phyloP scores from a whole-genome alignment of 1,140 invertebrate genomes.

The Papilio glaucus region DNA sequence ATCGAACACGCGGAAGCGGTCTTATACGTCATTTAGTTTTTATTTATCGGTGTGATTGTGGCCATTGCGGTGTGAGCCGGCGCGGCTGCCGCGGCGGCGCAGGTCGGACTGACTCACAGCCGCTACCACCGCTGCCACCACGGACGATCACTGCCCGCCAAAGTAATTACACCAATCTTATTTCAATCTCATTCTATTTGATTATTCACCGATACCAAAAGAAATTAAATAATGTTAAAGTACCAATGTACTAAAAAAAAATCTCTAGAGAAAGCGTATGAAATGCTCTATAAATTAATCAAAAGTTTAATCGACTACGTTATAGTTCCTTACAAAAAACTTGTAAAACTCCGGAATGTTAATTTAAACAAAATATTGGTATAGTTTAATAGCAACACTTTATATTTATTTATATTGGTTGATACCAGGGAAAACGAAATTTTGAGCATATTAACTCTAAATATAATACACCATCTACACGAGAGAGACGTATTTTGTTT shows the following conservation, averaged over 20 bases:
- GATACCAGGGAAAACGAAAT: not conserved
- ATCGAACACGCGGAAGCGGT: constrained; percentile 48
- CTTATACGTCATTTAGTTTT: constrained; percentile 51
- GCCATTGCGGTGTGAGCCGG: constrained; percentile 55
- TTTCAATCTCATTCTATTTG: constrained; percentile 75
- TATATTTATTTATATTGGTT: not conserved
- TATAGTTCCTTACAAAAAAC: not conserved
- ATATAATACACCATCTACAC: not conserved
- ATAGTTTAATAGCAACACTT: not conserved
- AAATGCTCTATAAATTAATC: too few species aligned
- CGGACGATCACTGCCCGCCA: constrained; percentile 39
- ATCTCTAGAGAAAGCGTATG: constrained; percentile 62
- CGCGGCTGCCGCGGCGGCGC: constrained; percentile 64
- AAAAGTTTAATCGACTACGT: too few species aligned
- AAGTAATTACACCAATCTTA: constrained; percentile 66
- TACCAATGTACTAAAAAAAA: constrained; percentile 56
- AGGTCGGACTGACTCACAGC: constrained; percentile 57
- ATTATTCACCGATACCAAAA: constrained; percentile 63
- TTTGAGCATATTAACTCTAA: too few species aligned
- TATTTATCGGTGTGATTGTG: constrained; percentile 49
- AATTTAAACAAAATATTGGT: not conserved
- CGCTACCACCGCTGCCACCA: constrained; percentile 44
- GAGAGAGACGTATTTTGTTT: not conserved
- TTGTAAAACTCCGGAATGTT: not conserved
- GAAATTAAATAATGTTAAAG: constrained; percentile 68